A percentile compares a stretch with the other conserved stretches of the same genome.
phyloP scores from a whole-genome alignment of 92 coral and sea anemone genomes.

The Actinernus sp. region DNA sequence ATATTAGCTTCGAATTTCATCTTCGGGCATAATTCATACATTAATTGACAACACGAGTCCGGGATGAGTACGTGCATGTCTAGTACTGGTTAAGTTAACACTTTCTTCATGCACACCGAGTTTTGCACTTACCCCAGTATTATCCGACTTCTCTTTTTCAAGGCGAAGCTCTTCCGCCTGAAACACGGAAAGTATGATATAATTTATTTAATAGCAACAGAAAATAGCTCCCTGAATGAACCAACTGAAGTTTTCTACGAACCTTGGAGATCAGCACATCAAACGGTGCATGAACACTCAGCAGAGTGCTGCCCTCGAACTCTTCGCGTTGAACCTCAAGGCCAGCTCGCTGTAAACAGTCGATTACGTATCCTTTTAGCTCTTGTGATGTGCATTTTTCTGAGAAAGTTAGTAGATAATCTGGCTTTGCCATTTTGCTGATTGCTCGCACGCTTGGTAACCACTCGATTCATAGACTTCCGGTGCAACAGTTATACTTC shows the following conservation, averaged over 20 bases:
- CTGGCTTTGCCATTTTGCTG: slow-evolving; percentile 37
- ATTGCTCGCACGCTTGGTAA: too few species aligned
- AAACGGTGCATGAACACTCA: slow-evolving; percentile 75
- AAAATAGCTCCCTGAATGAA: not conserved
- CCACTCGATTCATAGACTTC: too few species aligned
- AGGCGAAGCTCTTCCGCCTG: slow-evolving; percentile 89
- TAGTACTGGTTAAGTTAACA: too few species aligned
- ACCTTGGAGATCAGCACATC: slow-evolving; percentile 78
- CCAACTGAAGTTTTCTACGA: not conserved
- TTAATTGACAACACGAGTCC: too few species aligned
- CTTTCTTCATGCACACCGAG: too few species aligned
- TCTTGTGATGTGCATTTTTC: slow-evolving; percentile 78
- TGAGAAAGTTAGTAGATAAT: slow-evolving; percentile 74
- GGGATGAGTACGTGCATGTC: too few species aligned
- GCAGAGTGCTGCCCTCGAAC: slow-evolving; percentile 68
- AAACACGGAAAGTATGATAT: not conserved
- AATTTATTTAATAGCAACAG: not conserved
- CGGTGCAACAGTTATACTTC: too few species aligned
- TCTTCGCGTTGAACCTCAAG: slow-evolving; percentile 59
- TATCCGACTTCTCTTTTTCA: slow-evolving; percentile 56
- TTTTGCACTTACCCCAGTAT: slow-evolving; percentile 18
- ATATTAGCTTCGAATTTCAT: too few species aligned
- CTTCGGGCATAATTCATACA: too few species aligned
- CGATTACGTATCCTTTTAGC: slow-evolving; percentile 72
- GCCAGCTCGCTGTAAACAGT: slow-evolving; percentile 61